These are phyloP conservation scores for Dipodomys spectabilis DNA, from an alignment of 2,113 vertebrate genomes.

Conservation along the genomic window DNA sequence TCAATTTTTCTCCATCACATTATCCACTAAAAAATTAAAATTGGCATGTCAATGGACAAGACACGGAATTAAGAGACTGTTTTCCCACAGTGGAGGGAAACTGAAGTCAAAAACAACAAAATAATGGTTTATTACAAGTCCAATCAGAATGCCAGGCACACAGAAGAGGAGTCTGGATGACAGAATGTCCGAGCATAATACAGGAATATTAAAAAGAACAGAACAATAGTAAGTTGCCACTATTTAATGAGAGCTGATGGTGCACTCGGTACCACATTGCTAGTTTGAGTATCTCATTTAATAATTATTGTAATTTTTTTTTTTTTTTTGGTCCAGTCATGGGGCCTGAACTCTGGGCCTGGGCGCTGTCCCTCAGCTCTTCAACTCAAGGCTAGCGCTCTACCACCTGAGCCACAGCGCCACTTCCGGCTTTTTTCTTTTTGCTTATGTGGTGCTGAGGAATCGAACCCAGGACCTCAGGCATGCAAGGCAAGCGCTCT, in stretches of 20 bases:
- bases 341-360: too few relatives aligned
- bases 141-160: neutral
- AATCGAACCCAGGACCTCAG: too few relatives aligned
- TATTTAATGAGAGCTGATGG: neutral
- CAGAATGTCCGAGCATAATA: neutral
- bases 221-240: neutral
- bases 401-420: too few relatives aligned
- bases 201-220: neutral
- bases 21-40: neutral
- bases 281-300: neutral
- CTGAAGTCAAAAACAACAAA: neutral
- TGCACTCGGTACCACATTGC: neutral
- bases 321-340: too few relatives aligned
- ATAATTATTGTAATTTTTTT: constrained; percentile 24
- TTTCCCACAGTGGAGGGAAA: neutral
- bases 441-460: too few relatives aligned
- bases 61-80: neutral
- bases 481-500: too few relatives aligned
- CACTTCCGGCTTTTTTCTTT: too few relatives aligned
- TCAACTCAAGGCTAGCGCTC: too few relatives aligned
- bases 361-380: too few relatives aligned
- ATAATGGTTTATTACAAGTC: neutral
- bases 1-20: neutral
- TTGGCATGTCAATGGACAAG: neutral
- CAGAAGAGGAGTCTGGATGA: neutral